A percentile compares a stretch with the other conserved stretches of the same genome.
Conservation (phyloP, 2,113 vertebrate species). For the Herpetotheres cachinnans region DNA sequence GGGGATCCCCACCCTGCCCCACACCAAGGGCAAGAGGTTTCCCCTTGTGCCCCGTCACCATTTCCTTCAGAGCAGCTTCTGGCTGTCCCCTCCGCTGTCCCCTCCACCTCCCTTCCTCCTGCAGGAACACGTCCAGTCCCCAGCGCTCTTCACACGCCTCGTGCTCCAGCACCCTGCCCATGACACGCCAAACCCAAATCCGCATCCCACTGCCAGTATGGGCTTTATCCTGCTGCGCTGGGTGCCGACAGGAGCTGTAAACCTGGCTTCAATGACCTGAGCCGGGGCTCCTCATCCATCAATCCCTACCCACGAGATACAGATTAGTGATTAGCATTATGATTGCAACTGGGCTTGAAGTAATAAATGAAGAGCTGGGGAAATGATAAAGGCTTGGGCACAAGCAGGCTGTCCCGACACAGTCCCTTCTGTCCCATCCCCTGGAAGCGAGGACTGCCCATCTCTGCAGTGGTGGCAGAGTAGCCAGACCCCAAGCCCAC, state of each 20-base stretch:
- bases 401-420: not conserved
- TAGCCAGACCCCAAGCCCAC: not conserved
- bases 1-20: not conserved
- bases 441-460: not conserved
- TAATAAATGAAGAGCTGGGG: not conserved
- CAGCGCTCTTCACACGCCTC: not conserved
- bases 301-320: not conserved
- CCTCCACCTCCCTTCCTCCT: not conserved
- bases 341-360: not conserved
- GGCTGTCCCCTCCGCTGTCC: not conserved
- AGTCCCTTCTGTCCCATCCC: not conserved
- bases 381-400: not conserved
- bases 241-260: not conserved
- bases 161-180: not conserved
- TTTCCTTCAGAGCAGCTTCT: not conserved
- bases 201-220: accelerated
- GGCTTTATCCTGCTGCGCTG: not conserved
- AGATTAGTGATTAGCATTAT: accelerated
- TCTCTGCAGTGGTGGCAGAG: not conserved
- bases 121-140: not conserved
- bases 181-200: not conserved
- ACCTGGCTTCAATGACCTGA: not conserved
- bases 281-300: not conserved
- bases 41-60: not conserved
- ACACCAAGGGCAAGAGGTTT: not conserved